These are phyloP conservation scores for Thryonomys swinderianus DNA, from an alignment of 2,113 vertebrate species.

Conservation along the genomic window DNA sequence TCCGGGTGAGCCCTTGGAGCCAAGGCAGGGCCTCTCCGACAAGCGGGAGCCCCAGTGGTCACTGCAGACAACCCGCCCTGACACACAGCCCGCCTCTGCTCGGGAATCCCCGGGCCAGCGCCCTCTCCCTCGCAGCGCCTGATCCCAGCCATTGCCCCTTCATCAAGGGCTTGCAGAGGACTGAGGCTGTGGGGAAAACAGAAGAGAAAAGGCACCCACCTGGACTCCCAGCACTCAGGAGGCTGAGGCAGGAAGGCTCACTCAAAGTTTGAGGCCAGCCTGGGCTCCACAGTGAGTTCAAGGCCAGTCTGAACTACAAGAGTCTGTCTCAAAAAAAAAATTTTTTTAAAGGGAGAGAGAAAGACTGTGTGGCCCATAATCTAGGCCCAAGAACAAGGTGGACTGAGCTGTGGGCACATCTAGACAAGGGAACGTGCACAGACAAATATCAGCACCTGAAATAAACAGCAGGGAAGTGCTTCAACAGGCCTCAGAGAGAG, in stretches of 20 bases:
- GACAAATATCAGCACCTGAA: background rate
- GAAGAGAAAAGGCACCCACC: background rate
- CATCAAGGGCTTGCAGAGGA: background rate
- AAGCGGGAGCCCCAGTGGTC: slow-evolving; percentile 10
- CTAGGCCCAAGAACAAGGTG: background rate
- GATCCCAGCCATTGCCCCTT: background rate
- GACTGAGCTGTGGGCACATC: background rate
- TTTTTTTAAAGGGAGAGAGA: background rate
- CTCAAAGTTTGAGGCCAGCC: background rate
- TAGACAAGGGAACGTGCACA: background rate
- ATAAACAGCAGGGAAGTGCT: background rate
- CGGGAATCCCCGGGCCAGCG: background rate
- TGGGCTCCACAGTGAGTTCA: no score
- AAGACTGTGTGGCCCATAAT: background rate
- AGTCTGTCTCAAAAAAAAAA: no score
- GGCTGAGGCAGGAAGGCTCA: background rate
- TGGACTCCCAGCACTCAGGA: background rate
- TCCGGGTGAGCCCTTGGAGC: background rate
- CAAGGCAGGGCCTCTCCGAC: background rate
- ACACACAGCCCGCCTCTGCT: no score
- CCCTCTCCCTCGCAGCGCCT: background rate
- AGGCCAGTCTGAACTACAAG: no score
- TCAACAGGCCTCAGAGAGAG: background rate
- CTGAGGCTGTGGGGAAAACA: background rate
- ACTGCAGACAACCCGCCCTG: no score